These are phyloP conservation scores for Brachymystax lenok DNA, from an alignment of 2,797 vertebrate genomes.

Conservation along the genomic window DNA sequence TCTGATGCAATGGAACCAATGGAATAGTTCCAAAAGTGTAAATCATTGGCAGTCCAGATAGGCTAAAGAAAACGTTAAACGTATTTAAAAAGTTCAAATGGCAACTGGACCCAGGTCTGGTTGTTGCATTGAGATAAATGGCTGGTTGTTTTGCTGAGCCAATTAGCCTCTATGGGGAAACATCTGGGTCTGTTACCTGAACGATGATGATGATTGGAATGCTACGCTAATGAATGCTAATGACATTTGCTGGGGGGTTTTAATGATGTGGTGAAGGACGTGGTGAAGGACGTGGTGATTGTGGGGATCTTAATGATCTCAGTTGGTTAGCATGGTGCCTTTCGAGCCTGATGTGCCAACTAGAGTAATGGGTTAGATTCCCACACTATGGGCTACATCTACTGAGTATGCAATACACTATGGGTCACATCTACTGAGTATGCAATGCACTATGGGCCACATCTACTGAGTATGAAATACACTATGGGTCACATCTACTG, in stretches of 20 bases:
- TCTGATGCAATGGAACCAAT: neutral
- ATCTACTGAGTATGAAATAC: neutral
- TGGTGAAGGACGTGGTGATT: neutral
- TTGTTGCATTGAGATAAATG: too few relatives aligned
- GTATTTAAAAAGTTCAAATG: neutral
- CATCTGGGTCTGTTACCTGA: neutral
- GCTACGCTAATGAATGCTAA: neutral
- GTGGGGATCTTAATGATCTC: neutral
- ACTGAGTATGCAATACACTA: neutral
- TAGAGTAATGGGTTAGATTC: neutral
- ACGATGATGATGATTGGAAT: neutral
- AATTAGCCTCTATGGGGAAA: neutral
- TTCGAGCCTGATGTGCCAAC: neutral
- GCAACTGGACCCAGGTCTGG: neutral
- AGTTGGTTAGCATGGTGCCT: neutral
- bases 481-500: neutral
- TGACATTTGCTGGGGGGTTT: neutral
- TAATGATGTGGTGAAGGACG: neutral
- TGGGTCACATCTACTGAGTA: neutral
- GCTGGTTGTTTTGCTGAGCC: neutral
- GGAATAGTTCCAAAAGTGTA: neutral
- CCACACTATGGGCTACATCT: neutral
- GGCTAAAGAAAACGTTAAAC: neutral
- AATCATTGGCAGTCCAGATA: neutral
- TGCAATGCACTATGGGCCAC: neutral